Conservation (phyloP, 1,140 invertebrate genomes). For the Lucilia sericata region DNA sequence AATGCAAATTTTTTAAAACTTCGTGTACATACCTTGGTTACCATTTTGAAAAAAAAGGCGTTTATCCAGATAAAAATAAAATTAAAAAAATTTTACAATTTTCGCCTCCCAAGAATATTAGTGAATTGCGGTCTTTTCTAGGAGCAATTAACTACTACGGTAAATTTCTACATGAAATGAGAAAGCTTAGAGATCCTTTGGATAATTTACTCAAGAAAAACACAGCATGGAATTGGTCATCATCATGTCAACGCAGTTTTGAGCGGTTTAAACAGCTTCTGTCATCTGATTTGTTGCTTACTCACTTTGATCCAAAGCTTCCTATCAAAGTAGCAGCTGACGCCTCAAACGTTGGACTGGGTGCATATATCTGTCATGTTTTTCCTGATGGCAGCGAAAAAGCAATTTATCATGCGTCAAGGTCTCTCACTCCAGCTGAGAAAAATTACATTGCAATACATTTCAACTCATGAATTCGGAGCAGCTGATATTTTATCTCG, state of each 20-base stretch:
- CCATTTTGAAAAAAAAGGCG: no score
- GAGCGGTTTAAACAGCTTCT: neutral
- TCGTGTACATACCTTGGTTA: no score
- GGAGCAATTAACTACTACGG: no score
- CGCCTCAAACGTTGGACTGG: neutral
- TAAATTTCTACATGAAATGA: neutral
- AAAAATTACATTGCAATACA: neutral
- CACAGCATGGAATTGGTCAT: neutral
- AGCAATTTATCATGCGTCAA: no score
- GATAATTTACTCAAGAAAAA: constrained; percentile 3
- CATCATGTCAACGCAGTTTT: constrained; percentile 7
- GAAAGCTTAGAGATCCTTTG: neutral
- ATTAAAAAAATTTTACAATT: no score
- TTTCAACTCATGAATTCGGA: neutral
- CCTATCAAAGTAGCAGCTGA: neutral
- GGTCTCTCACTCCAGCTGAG: neutral
- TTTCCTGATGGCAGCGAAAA: constrained; percentile 10
- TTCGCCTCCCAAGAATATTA: no score
- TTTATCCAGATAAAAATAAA: no score
- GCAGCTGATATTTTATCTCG: constrained; percentile 5
- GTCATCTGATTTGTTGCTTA: neutral
- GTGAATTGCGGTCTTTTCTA: no score
- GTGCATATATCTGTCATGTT: constrained; percentile 6
- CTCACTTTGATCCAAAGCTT: constrained; percentile 7
- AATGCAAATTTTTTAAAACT: no score